Percentiles rank a stretch among this genome's conserved stretches.
Conservation (phyloP, 2,113 vertebrate species). For the Chloroceryle aenea region DNA sequence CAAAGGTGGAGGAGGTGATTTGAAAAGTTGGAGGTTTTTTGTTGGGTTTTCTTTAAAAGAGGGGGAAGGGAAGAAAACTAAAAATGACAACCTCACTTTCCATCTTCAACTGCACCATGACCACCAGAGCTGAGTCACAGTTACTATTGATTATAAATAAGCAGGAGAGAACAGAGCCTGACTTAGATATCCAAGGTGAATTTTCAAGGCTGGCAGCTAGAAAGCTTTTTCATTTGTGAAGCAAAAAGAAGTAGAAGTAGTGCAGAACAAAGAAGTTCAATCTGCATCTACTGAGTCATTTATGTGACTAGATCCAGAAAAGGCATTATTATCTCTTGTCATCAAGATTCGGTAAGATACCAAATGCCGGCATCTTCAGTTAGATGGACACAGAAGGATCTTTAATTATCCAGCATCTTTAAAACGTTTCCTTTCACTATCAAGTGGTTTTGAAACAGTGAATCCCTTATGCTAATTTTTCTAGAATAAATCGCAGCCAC, state of each 20-base stretch:
- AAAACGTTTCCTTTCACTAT: background rate
- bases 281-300: rapidly evolving
- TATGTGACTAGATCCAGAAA: background rate
- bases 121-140: constrained; percentile 63
- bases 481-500: background rate
- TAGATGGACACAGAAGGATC: background rate
- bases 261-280: background rate
- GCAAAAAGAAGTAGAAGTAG: background rate
- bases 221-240: background rate
- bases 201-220: constrained; percentile 25
- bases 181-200: constrained; percentile 42
- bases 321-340: background rate
- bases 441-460: background rate
- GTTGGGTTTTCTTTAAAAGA: too few relatives aligned
- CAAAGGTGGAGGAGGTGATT: constrained; percentile 65
- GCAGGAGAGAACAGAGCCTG: background rate
- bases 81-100: constrained; percentile 31
- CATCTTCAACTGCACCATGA: constrained; percentile 20
- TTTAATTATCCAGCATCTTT: background rate
- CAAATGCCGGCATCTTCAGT: background rate
- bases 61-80: background rate
- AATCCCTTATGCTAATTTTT: background rate
- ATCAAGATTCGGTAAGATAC: background rate
- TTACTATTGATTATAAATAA: constrained; percentile 42
- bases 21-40: background rate